Conservation (phyloP, 1,140 invertebrate species). For the Caenorhabditis brenneri region DNA sequence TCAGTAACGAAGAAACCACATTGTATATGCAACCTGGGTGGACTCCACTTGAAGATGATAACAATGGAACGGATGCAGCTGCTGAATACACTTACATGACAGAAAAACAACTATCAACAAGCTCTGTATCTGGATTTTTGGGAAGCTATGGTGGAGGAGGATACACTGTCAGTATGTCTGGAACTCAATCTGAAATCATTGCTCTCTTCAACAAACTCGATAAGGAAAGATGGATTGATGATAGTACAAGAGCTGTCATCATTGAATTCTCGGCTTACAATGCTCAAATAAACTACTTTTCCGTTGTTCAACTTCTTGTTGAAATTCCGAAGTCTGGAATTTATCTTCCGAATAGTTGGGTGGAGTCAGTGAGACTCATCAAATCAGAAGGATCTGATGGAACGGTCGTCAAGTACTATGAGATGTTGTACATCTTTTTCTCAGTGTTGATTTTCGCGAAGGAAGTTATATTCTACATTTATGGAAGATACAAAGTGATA, state of each 20-base stretch:
- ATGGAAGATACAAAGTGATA: constrained; percentile 69
- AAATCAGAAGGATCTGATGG: constrained; percentile 71
- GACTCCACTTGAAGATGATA: constrained; percentile 42
- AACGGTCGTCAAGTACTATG: constrained; percentile 71
- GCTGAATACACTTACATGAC: constrained; percentile 69
- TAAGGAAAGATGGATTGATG: constrained; percentile 74
- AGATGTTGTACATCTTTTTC: constrained; percentile 72
- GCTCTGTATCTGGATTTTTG: constrained; percentile 62
- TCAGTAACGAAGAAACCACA: constrained; percentile 35
- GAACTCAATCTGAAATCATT: constrained; percentile 70
- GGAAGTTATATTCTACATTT: constrained; percentile 68
- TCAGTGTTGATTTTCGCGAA: constrained; percentile 74
- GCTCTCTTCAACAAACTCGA: constrained; percentile 71
- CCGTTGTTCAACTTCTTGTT: constrained; percentile 56
- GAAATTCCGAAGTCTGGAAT: constrained; percentile 72
- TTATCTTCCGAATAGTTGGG: constrained; percentile 73
- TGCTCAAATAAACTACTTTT: constrained; percentile 71
- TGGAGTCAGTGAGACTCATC: constrained; percentile 73
- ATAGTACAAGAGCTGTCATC: constrained; percentile 75
- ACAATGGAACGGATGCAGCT: constrained; percentile 53
- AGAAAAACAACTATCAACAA: not conserved
- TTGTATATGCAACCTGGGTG: constrained; percentile 26
- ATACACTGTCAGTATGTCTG: constrained; percentile 74
- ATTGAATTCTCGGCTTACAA: constrained; percentile 76
- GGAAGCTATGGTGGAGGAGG: constrained; percentile 75